Base-by-base conservation (phyloP, 2,797 vertebrate genomes). In the Lycodopsis pacificus region DNA sequence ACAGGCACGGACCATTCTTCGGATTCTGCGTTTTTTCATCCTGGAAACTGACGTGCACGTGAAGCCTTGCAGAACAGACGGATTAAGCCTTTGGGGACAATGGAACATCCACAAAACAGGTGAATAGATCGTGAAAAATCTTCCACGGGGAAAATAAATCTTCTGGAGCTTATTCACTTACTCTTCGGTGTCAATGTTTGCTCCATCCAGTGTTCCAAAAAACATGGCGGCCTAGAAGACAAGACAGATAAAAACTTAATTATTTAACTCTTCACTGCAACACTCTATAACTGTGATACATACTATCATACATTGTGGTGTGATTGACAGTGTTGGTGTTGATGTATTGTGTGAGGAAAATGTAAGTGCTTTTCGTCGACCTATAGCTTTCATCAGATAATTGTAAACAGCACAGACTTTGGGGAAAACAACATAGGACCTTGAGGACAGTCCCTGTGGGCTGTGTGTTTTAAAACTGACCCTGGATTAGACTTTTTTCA, bases 1-100 rank as follows among this genome's bases (percentile, higher is more conserved):
- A 69, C 83, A 76, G 9, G 93, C 87, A 30, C 1, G 78, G 48
- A 94, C 68, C 62, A 94, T 74, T 11, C 38, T 3, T 17, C 0
- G 49, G 61, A 90, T 71, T 53, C 53, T 86, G 1, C 0, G 11
- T 40, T 3, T 34, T 13, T 20, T n/a, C 22, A 93, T 36, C 6
- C 7, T 73, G 7, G 36, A 42, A 1, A 83, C 82, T 48, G 88
- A 65, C 0, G 78, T 85, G 67, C 93, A 94, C 0, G 91, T 86
- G 79, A 94, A 93, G 25, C 94, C 94, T 84, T 94, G 92, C 61
- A 95, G 78, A 61, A 95, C 11, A 15, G 42, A 80, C 1, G 82
- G 53, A 5, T 91, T 88, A 63, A 95, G 69, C 77, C 94, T 95
- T 79, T 7, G 19, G 48, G 58, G 15, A 58, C 10, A n/a, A 36